Base-by-base conservation (phyloP, 1,140 invertebrate species). In the Semibalanus balanoides region DNA sequence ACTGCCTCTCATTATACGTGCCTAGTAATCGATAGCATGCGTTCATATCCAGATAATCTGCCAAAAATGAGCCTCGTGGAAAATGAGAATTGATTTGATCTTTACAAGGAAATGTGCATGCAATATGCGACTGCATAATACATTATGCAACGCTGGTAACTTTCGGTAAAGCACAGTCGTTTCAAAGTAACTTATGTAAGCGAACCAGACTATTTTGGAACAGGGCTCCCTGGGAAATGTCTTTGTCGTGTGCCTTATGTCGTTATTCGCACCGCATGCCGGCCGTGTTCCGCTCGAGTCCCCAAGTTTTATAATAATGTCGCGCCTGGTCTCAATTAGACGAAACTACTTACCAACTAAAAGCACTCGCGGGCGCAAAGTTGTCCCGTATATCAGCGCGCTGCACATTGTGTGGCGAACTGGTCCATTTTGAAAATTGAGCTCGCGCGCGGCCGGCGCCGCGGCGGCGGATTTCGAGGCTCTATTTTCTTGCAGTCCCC, bases 341-440 rank as follows among this genome's bases (percentile, higher is more conserved):
- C 51, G 51, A 64, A 64, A 64, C 51, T 64, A 64, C 51, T 64
- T 64, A 64, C 14, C 51, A 64, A 64, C 51, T 64, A 64, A 64
- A 64, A 64, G 51, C 51, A 64, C 51, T 64, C 51, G 51, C 51
- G 51, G 51, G 51, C 51, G 51, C 51, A 64, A 64, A 64, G 51
- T 64, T 64, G 51, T 25, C 22, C 51, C 51, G 22, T 64, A 64
- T 64, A 64, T 64, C 51, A 64, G 51, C 51, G 9, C 22, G 14
- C 14, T 1, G 51, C 14, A 64, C 51, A 64, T 64, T 64, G 51
- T 64, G 51, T 25, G 51, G 51, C 51, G 51, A 64, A 64, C 51
- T 64, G 51, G 14, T 64, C 51, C 51, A 64, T 64, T 64, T 64
- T 64, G 51, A 64, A 64, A 64, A 64, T 64, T 64, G 51, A 64